Percentiles rank a stretch among this genome's conserved stretches.
These are phyloP conservation scores for Decapterus maruadsi DNA, from an alignment of 2,797 vertebrate species.

Conservation along the genomic window DNA sequence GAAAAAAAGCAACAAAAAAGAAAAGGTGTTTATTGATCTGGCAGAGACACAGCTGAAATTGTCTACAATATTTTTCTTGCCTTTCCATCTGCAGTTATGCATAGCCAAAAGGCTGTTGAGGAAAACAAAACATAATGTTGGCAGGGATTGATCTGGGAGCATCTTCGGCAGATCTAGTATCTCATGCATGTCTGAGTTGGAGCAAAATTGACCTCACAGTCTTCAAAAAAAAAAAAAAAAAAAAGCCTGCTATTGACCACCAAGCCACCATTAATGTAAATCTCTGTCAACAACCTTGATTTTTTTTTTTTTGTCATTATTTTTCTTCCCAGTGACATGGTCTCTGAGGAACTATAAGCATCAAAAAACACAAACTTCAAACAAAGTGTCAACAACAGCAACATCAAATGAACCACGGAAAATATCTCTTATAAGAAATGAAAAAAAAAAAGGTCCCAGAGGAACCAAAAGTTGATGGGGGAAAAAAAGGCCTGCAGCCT, in stretches of 20 bases:
- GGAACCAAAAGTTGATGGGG: slow-evolving; percentile 50
- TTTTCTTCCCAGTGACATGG: slow-evolving; percentile 42
- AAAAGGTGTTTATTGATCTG: slow-evolving; percentile 76
- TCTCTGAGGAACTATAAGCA: slow-evolving; percentile 63
- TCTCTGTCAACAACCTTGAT: slow-evolving; percentile 33
- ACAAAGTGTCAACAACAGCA: slow-evolving; percentile 62
- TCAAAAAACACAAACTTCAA: slow-evolving; percentile 71
- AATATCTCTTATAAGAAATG: slow-evolving; percentile 53
- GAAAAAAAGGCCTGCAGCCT: slow-evolving; percentile 33
- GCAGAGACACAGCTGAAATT: slow-evolving; percentile 53
- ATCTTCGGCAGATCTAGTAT: slow-evolving; percentile 29
- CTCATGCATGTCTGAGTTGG: slow-evolving; percentile 46
- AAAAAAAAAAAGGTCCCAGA: slow-evolving; percentile 53
- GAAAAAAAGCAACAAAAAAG: slow-evolving; percentile 62
- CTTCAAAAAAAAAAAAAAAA: slow-evolving; percentile 14
- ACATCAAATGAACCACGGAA: slow-evolving; percentile 65
- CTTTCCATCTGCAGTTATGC: slow-evolving; percentile 54
- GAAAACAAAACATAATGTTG: slow-evolving; percentile 41
- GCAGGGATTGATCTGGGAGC: slow-evolving; percentile 51
- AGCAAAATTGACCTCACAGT: slow-evolving; percentile 42
- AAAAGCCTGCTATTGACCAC: slow-evolving; percentile 39
- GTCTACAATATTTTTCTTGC: slow-evolving; percentile 40
- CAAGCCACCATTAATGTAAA: slow-evolving; percentile 46
- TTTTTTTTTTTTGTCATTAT: slow-evolving; percentile 51
- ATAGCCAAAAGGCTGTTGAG: slow-evolving; percentile 43